Evolutionary conservation across 2,888 invertebrate genomes (phyloP).

Genomic region (Lasius platythorax): DNA sequence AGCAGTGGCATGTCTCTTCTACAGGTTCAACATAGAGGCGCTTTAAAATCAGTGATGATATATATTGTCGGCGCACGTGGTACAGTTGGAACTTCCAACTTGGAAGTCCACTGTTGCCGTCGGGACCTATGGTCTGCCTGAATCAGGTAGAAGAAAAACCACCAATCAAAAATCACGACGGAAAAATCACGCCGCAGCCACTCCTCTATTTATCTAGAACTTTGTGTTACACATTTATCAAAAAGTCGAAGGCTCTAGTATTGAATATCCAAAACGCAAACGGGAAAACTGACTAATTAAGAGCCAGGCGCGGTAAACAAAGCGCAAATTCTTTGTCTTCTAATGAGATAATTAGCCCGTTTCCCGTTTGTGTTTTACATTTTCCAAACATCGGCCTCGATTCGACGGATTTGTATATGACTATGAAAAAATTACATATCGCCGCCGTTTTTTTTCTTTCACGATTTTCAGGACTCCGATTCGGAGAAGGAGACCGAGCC

Average conservation of each 20-base stretch:
- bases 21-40: not conserved
- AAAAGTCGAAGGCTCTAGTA: not conserved
- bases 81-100: no score
- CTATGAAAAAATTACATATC: not conserved
- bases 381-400: not conserved
- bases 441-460: not conserved
- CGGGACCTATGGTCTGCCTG: not conserved
- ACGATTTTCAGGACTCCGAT: slow-evolving; percentile 84
- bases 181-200: no score
- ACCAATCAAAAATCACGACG: not conserved
- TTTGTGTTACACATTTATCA: not conserved
- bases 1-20: not conserved
- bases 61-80: no score
- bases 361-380: not conserved
- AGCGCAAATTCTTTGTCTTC: no score
- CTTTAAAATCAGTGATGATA: no score
- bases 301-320: no score
- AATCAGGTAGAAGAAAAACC: not conserved
- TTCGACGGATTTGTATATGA: not conserved
- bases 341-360: no score
- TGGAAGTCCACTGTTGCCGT: no score
- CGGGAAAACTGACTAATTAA: no score
- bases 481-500: slow-evolving; percentile 85
- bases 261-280: no score
- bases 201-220: not conserved